Base-by-base conservation (phyloP, 2,797 vertebrate species). In the Anas georgica region DNA sequence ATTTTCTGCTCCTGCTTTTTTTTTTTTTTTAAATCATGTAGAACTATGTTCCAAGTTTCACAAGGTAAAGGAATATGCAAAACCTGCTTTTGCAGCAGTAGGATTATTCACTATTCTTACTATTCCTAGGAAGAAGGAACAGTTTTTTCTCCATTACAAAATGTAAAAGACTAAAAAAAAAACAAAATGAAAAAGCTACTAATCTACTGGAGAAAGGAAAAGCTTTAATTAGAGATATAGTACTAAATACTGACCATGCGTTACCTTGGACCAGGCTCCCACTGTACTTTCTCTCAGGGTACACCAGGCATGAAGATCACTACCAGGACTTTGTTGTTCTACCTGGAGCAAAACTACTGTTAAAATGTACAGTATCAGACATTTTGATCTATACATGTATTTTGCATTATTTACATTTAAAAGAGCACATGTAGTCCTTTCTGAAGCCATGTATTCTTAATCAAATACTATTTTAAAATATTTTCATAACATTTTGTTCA, bases 241-340 rank as follows among this genome's bases (percentile, higher is more conserved):
- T 14, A 92, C 79, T 39, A 93, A 81, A 68, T 25, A 95, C 96
- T 97, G 92, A 98, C 98, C 97, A 31, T 31, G 70, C 55, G 89
- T 87, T 68, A 89, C n/a, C 66, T 90, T 97, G 58, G 90, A 89
- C 95, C 91, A 96, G 48, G 76, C 59, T 93, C 97, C 96, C 41
- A 74, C 87, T 90, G 91, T 3, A 41, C 89, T 96, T 84, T 97
- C 97, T 95, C 31, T 92, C 1, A 21, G 46, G 48, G 81, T 83
- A 83, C 86, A 94, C 46, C 88, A 95, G 75, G 64, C 59, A 54
- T 95, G 63, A 92, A 85, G n/a, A 54, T 97, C 97, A 64, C 91
- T n/a, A 68, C 89, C 78, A 76, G 97, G 96, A 92, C 94, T 97
- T 75, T 89, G 39, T 20, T 96, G 95, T 73, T 97, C 97, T 48